Percentiles rank a stretch among this genome's conserved stretches.
These are phyloP conservation scores for Desmodus rotundus DNA, from an alignment of 2,113 vertebrate genomes.

Conservation along the genomic window DNA sequence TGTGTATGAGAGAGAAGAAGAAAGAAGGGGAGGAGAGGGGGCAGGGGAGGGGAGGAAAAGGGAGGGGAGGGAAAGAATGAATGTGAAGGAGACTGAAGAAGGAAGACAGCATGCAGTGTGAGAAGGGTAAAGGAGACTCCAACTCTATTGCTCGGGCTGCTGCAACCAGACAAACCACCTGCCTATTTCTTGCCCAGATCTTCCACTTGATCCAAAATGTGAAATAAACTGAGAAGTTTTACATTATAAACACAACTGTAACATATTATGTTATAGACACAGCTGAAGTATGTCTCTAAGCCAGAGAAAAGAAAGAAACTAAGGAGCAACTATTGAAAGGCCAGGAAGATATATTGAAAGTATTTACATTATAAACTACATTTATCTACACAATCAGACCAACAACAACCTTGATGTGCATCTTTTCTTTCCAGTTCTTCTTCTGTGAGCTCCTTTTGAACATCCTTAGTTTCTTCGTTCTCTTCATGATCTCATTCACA, in stretches of 20 bases:
- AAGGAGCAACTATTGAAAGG: background rate
- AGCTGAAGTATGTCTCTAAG: background rate
- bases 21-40: no score
- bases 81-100: background rate
- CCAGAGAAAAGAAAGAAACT: background rate
- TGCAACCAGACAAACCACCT: background rate
- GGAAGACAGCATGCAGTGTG: background rate
- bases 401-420: background rate
- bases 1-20: no score
- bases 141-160: background rate
- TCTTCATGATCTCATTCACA: conserved; percentile 10
- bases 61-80: background rate
- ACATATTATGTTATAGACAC: background rate
- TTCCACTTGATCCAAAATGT: background rate
- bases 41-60: fast-evolving
- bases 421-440: background rate
- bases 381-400: background rate
- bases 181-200: background rate
- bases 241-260: background rate
- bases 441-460: background rate
- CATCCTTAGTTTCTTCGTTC: background rate
- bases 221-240: background rate
- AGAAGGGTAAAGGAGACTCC: background rate
- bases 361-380: background rate
- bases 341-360: background rate